Conservation (phyloP, 2,888 invertebrate genomes). For the Chrysotoxum bicinctum region DNA sequence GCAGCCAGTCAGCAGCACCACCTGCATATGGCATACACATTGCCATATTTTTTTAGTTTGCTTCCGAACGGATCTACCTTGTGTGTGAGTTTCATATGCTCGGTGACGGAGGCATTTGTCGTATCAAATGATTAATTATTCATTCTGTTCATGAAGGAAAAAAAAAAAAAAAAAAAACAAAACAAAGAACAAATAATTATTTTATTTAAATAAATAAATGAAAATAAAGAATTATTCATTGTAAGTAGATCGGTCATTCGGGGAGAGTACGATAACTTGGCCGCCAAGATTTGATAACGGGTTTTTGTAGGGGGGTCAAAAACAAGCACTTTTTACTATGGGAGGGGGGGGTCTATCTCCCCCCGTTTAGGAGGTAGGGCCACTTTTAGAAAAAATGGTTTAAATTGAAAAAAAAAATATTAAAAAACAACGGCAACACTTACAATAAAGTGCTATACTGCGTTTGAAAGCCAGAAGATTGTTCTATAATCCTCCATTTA, state of each 20-base stretch:
- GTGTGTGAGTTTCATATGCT: background rate
- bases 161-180: background rate
- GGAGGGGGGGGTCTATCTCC: too few relatives aligned
- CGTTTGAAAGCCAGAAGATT: too few relatives aligned
- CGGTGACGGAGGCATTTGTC: background rate
- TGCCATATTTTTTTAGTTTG: background rate
- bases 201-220: conserved; percentile 8
- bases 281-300: too few relatives aligned
- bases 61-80: conserved; percentile 12
- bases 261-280: too few relatives aligned
- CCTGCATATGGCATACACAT: conserved; percentile 13
- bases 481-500: too few relatives aligned
- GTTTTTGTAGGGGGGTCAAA: too few relatives aligned
- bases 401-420: too few relatives aligned
- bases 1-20: conserved; percentile 1
- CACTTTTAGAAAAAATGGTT: too few relatives aligned
- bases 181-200: conserved; percentile 5
- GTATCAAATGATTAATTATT: conserved; percentile 15
- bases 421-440: too few relatives aligned
- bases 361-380: too few relatives aligned
- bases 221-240: conserved; percentile 6
- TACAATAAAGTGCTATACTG: too few relatives aligned
- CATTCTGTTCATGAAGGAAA: background rate
- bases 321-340: too few relatives aligned
- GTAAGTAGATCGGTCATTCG: conserved; percentile 19